Base-by-base conservation (phyloP, 2,888 invertebrate genomes). In the Lepetodrilus schrolli region DNA sequence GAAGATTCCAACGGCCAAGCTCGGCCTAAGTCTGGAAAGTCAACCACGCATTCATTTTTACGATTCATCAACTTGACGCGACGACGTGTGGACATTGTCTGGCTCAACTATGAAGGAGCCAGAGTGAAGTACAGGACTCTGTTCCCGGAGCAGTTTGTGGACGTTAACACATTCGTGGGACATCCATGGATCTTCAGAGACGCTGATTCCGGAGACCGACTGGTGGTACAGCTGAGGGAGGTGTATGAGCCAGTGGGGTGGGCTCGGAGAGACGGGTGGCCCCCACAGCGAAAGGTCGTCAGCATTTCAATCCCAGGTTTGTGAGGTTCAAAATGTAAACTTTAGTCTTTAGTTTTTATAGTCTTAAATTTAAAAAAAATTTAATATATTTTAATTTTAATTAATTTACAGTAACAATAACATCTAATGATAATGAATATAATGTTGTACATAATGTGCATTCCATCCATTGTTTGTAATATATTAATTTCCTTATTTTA, bases 161-260 rank as follows among this genome's bases (percentile, higher is more conserved):
- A 94, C 83, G 92, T 95, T 0, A 94, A 95, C 83, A 95, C 96
- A 0, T 96, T 92, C 88, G 93, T 94, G 13, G 94, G 94, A 0
- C 96, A 96, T 91, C 95, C 95, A 0, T 96, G 96, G 96, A 93
- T 96, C 77, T 96, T 95, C 86, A 92, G 94, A 0, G 95, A 96
- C 87, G 90, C 92, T 0, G 90, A 92, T 0, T 95, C 95, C 0
- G 93, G 93, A 66, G 95, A 95, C 83, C 92, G 93, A 47, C 91
- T 94, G 89, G 92, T 93, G 7, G 93, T 94, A 0, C 92, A 88
- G 69, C 81, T 84, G 3, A 82, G 86, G 72, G 89, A 89, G 66
- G 83, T 90, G 4, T 91, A 80, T 80, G 78, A 84, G 58, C 83
- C 87, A 17, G 75, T 78, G 1, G 80, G 78, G 2, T 79, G 79